A percentile compares a stretch with the other conserved stretches of the same genome.
Conservation (phyloP, 1,140 invertebrate species). For the Diachasmimorpha longicaudata region DNA sequence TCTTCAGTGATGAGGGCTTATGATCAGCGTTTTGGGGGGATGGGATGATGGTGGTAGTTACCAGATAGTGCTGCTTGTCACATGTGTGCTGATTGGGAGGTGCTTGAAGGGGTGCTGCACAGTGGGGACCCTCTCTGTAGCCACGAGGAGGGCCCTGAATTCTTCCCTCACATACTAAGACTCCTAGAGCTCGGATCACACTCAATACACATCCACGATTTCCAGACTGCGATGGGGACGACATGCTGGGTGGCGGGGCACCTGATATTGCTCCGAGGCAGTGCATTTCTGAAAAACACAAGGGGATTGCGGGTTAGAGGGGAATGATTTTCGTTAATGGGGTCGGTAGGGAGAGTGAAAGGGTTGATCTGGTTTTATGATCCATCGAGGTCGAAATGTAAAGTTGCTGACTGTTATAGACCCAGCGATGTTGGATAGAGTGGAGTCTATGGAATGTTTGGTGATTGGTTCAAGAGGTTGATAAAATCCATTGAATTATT, state of each 20-base stretch:
- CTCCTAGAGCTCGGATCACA: conserved; percentile 72
- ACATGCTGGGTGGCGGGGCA: conserved; percentile 33
- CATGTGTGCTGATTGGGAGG: conserved; percentile 62
- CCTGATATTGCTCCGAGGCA: conserved; percentile 56
- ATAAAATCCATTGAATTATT: too few relatives aligned
- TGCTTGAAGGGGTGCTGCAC: conserved; percentile 61
- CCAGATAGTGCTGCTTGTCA: conserved; percentile 64
- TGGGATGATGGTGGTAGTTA: conserved; percentile 45
- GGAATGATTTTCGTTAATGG: too few relatives aligned
- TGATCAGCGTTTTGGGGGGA: not conserved
- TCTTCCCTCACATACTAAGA: conserved; percentile 73
- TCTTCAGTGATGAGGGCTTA: not conserved
- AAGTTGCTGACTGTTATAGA: too few relatives aligned
- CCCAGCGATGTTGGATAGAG: too few relatives aligned
- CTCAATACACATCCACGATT: conserved; percentile 65
- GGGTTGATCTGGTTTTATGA: too few relatives aligned
- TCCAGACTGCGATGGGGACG: conserved; percentile 31
- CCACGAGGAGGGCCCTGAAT: conserved; percentile 71
- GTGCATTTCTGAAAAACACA: conserved; percentile 53
- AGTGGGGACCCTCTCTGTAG: conserved; percentile 78
- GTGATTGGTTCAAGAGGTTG: too few relatives aligned
- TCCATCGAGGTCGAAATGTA: too few relatives aligned
- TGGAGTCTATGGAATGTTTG: too few relatives aligned
- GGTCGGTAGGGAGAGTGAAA: too few relatives aligned
- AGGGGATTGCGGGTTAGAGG: not conserved